phyloP scores from a whole-genome alignment of 2,888 invertebrate genomes.

The Rhamphomyia laevipes region DNA sequence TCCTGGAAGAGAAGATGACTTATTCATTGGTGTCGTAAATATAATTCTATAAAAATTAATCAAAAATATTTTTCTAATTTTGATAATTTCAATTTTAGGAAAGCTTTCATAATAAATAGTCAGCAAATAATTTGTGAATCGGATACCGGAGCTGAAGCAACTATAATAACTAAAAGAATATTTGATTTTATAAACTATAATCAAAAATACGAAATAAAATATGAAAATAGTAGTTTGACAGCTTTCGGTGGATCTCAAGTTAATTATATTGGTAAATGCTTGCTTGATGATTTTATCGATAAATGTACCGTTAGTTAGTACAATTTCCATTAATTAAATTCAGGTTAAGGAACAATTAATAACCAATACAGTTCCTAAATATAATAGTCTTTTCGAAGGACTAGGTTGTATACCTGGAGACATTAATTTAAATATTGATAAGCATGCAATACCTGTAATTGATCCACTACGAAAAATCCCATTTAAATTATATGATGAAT shows the following conservation, averaged over 20 bases:
- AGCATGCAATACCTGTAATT: background rate
- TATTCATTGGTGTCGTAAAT: too few species aligned
- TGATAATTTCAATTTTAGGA: too few species aligned
- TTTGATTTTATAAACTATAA: background rate
- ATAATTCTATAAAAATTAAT: too few species aligned
- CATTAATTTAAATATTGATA: background rate
- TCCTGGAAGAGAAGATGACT: too few species aligned
- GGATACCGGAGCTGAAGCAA: constrained; percentile 3
- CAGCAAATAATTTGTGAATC: too few species aligned
- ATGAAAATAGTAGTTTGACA: background rate
- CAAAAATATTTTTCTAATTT: too few species aligned
- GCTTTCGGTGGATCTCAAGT: constrained; percentile 4
- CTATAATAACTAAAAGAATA: background rate
- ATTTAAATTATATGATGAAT: background rate
- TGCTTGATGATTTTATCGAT: background rate
- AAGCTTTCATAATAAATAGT: too few species aligned
- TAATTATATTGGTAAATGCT: constrained; percentile 2
- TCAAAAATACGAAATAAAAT: background rate
- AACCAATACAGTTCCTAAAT: background rate
- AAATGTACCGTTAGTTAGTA: too few species aligned
- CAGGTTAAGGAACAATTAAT: background rate
- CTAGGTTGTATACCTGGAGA: background rate
- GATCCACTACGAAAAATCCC: constrained; percentile 5
- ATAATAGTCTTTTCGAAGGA: background rate
- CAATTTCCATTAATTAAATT: too few species aligned